These are phyloP conservation scores for Bursaphelenchus okinawaensis DNA, from an alignment of 2,888 invertebrate species.

Conservation along the genomic window DNA sequence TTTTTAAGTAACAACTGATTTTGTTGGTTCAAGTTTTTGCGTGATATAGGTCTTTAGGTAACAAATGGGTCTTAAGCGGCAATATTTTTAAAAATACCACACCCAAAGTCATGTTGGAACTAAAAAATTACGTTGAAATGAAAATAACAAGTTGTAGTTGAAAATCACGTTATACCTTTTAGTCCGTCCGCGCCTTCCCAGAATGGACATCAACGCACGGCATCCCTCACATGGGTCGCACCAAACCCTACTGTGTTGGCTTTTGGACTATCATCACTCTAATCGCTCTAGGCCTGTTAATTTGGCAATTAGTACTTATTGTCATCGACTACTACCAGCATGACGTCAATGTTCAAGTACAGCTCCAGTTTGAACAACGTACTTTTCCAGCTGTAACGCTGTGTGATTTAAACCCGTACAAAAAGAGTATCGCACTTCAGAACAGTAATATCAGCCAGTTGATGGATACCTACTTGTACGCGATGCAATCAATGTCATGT, in stretches of 20 bases:
- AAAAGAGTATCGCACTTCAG: conserved; percentile 2
- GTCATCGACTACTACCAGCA: conserved; percentile 18
- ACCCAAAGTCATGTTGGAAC: too few relatives aligned
- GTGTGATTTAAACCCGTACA: conserved; percentile 29
- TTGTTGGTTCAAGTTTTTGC: too few relatives aligned
- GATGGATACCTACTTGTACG: conserved; percentile 25
- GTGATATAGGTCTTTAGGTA: too few relatives aligned
- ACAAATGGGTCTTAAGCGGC: too few relatives aligned
- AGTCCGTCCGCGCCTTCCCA: conserved; percentile 12
- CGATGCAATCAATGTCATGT: conserved; percentile 20
- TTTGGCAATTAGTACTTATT: conserved; percentile 23
- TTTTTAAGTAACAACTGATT: too few relatives aligned
- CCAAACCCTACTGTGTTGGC: conserved; percentile 18
- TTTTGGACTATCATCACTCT: conserved; percentile 27
- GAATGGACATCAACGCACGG: conserved; percentile 22
- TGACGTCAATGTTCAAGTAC: conserved; percentile 17
- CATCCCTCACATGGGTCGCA: conserved; percentile 23
- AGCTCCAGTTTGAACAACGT: conserved; percentile 20
- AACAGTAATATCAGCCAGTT: conserved; percentile 7
- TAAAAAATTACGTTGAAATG: too few relatives aligned
- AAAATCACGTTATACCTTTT: not conserved
- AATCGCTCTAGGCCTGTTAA: conserved; percentile 17
- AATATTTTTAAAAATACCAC: too few relatives aligned
- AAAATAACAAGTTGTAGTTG: too few relatives aligned
- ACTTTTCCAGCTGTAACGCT: conserved; percentile 34